phyloP scores from a whole-genome alignment of 1,140 invertebrate species.

The Aphidius ervi region DNA sequence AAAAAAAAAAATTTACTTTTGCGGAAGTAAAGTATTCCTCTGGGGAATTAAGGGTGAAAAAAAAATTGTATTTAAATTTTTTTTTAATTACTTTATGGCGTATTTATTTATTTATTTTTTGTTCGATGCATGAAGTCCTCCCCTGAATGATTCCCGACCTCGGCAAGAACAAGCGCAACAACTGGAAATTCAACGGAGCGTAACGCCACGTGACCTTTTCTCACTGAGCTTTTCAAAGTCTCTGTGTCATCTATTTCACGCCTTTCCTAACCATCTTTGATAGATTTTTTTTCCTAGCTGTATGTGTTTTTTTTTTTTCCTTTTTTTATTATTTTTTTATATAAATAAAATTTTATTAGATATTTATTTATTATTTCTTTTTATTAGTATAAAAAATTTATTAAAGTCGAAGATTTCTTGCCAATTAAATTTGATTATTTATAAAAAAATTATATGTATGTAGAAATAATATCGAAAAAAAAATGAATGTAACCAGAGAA shows the following conservation, averaged over 20 bases:
- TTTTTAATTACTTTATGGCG: background rate
- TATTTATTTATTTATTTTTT: background rate
- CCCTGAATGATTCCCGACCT: conserved; percentile 2
- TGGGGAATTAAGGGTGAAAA: background rate
- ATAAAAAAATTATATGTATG: too few species aligned
- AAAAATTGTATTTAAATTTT: background rate
- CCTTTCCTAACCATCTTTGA: background rate
- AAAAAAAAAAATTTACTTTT: too few species aligned
- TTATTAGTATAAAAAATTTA: background rate
- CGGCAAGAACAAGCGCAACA: background rate
- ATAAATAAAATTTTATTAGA: too few species aligned
- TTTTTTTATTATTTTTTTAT: background rate
- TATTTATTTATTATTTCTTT: background rate
- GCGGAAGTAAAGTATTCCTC: too few species aligned
- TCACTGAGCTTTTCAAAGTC: background rate
- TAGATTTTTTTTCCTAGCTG: background rate
- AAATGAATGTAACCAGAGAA: background rate
- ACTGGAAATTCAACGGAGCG: background rate
- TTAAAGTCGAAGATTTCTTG: background rate
- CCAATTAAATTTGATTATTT: background rate
- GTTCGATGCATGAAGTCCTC: background rate
- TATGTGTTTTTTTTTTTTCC: background rate
- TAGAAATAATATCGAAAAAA: background rate
- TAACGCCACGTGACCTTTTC: conserved; percentile 8
- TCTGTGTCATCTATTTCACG: background rate